Evolutionary conservation across 2,888 invertebrate genomes (phyloP).

Genomic region (Sycophila texana): DNA sequence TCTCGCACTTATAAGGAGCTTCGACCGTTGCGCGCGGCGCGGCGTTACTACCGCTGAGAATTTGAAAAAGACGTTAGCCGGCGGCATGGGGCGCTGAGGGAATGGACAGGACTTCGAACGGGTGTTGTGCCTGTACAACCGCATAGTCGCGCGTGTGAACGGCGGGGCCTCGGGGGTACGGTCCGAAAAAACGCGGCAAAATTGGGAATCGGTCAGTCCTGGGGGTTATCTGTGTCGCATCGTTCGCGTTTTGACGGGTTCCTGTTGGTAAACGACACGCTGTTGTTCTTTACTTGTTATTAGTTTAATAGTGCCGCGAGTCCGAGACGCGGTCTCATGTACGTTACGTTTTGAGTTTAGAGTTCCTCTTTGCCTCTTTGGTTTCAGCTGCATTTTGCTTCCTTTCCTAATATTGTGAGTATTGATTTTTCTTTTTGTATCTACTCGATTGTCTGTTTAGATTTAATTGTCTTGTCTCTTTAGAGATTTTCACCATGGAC

Average conservation of each 20-base stretch:
- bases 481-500: conserved; percentile 48
- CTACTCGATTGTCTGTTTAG: not conserved
- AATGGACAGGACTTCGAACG: not conserved
- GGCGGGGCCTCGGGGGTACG: conserved; percentile 11
- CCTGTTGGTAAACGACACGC: conserved; percentile 8
- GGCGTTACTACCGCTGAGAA: not conserved
- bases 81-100: not conserved
- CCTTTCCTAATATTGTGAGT: conserved; percentile 10
- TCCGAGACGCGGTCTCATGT: conserved; percentile 13
- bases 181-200: conserved; percentile 31
- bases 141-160: conserved; percentile 12
- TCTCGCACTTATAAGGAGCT: too few species aligned
- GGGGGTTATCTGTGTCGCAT: not conserved
- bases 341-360: conserved; percentile 12
- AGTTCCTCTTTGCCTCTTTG: not conserved
- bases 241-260: conserved; percentile 3
- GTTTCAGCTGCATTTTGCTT: conserved; percentile 8
- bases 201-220: not conserved
- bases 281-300: conserved; percentile 4
- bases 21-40: not conserved
- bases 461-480: not conserved
- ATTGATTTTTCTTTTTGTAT: not conserved
- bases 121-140: not conserved
- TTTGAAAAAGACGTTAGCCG: conserved; percentile 17
- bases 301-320: not conserved